phyloP scores from a whole-genome alignment of 2,797 vertebrate species.

The Sebastes diploproa region DNA sequence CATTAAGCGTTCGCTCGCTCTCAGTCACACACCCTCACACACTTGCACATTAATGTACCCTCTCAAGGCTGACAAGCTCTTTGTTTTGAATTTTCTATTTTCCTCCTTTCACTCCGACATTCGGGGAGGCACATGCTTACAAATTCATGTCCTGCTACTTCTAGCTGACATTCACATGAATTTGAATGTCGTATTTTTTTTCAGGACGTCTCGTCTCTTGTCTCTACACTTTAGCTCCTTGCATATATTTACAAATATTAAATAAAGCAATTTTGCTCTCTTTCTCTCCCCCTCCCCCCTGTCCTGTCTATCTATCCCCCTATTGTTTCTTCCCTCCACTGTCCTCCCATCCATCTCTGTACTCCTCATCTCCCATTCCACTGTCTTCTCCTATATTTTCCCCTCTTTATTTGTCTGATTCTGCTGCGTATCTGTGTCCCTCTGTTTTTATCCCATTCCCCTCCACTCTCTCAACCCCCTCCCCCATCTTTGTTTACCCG shows the following conservation, averaged over 20 bases:
- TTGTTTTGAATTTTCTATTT: constrained; percentile 74
- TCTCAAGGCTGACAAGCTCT: constrained; percentile 75
- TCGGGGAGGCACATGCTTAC: constrained; percentile 66
- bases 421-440: not conserved
- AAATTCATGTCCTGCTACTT: constrained; percentile 77
- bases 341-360: constrained; percentile 19
- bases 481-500: not conserved
- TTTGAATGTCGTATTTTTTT: constrained; percentile 77
- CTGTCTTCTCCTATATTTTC: constrained; percentile 37
- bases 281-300: constrained; percentile 47
- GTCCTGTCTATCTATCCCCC: constrained; percentile 27
- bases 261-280: constrained; percentile 70
- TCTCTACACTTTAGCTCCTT: constrained; percentile 77
- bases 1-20: constrained; percentile 51
- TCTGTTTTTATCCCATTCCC: not conserved
- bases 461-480: not conserved
- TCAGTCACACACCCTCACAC: constrained; percentile 59
- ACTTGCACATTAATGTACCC: constrained; percentile 63
- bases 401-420: constrained; percentile 14
- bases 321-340: constrained; percentile 49
- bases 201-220: constrained; percentile 74
- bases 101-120: constrained; percentile 62
- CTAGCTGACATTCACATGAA: constrained; percentile 80
- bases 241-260: constrained; percentile 82
- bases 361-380: constrained; percentile 52